Evolutionary conservation across 2,888 invertebrate species (phyloP).

Genomic region (Caenorhabditis zanzibari): DNA sequence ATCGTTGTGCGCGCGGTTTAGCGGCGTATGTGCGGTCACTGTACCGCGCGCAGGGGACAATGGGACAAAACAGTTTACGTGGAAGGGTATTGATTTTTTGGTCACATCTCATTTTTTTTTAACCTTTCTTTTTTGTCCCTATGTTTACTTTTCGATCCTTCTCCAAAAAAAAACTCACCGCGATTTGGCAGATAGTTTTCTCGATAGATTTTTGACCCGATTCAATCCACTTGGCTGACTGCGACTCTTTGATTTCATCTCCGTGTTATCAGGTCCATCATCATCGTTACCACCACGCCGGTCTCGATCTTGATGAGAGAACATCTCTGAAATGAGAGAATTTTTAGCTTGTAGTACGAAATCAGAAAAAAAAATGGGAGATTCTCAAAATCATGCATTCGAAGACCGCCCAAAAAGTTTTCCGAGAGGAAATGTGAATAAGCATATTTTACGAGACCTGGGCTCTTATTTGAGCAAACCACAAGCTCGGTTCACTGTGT

Average conservation of each 20-base stretch:
- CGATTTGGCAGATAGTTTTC: slow-evolving; percentile 78
- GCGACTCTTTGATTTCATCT: slow-evolving; percentile 74
- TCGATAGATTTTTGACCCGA: slow-evolving; percentile 79
- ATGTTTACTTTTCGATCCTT: not conserved
- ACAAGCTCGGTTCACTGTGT: slow-evolving; percentile 40
- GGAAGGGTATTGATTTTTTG: no score
- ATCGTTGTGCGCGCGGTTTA: slow-evolving; percentile 18
- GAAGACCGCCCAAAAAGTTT: not conserved
- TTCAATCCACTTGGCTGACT: slow-evolving; percentile 80
- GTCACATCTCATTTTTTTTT: no score
- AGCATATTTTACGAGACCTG: slow-evolving; percentile 25
- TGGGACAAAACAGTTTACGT: no score
- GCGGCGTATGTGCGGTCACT: not conserved
- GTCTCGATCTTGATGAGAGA: slow-evolving; percentile 60
- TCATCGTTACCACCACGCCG: slow-evolving; percentile 55
- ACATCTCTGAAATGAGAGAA: slow-evolving; percentile 52
- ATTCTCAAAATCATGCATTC: not conserved
- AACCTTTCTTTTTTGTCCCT: not conserved
- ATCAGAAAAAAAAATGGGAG: not conserved
- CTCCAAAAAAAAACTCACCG: slow-evolving; percentile 48
- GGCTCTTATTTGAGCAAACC: slow-evolving; percentile 48
- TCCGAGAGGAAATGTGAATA: slow-evolving; percentile 28
- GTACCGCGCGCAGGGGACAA: no score
- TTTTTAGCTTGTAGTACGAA: not conserved
- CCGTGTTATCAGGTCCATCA: slow-evolving; percentile 58